Percentiles rank a stretch among this genome's conserved stretches.
These are phyloP conservation scores for Ibidorhyncha struthersii DNA, from an alignment of 2,113 vertebrate species.

Conservation along the genomic window DNA sequence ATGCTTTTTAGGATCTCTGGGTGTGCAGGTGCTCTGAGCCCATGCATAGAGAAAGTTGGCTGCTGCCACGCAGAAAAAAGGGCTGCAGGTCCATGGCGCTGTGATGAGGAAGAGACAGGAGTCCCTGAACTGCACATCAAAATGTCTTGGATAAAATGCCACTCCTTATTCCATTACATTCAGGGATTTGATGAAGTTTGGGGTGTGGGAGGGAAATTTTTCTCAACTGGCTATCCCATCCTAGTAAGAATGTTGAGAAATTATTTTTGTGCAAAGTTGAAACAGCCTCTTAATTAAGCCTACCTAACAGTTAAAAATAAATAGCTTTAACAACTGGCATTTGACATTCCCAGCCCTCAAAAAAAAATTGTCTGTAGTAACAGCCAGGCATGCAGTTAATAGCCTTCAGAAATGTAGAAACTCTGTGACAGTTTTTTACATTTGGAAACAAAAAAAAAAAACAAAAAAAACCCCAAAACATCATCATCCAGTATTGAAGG, in stretches of 20 bases:
- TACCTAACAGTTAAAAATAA: neutral
- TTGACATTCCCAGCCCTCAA: neutral
- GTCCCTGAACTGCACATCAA: neutral
- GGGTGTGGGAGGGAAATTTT: neutral
- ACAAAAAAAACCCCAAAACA: too few species aligned
- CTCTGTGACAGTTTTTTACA: too few species aligned
- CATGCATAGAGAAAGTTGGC: rapidly evolving
- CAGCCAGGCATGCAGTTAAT: neutral
- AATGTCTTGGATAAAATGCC: rapidly evolving
- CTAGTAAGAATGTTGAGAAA: neutral
- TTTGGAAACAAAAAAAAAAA: neutral
- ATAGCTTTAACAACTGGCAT: neutral
- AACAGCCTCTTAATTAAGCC: neutral
- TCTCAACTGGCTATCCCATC: neutral
- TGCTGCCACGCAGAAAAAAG: neutral
- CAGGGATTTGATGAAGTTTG: neutral
- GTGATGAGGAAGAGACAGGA: too few species aligned
- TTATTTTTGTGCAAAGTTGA: neutral
- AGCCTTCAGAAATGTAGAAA: too few species aligned
- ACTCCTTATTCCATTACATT: neutral
- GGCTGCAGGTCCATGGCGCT: neutral
- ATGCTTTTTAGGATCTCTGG: neutral
- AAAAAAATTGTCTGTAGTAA: neutral
- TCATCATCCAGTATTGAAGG: neutral
- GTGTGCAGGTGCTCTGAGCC: neutral